Conservation (phyloP, 2,113 vertebrate species). For the Ameiurus melas region DNA sequence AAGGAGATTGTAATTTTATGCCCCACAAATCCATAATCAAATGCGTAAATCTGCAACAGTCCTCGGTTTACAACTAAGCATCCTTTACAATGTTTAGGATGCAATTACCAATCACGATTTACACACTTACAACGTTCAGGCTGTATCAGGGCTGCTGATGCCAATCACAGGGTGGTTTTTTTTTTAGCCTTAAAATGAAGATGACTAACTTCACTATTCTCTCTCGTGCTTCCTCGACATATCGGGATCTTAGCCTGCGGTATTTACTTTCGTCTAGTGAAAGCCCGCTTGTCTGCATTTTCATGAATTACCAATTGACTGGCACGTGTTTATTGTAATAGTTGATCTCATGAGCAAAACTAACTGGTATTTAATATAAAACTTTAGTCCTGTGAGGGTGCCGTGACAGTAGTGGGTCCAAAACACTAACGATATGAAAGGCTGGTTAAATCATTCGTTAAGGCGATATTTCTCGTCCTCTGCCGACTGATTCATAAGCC, state of each 20-base stretch:
- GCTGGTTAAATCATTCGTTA: not conserved
- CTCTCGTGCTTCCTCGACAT: not conserved
- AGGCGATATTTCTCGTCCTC: not conserved
- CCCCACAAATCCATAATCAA: conserved; percentile 9
- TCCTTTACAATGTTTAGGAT: not conserved
- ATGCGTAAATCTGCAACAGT: not conserved
- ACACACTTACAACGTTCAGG: not conserved
- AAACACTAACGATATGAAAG: not conserved
- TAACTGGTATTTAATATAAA: not conserved
- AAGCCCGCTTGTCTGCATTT: not conserved
- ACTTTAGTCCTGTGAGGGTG: too few relatives aligned
- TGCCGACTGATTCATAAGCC: not conserved
- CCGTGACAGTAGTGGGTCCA: not conserved
- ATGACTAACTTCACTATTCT: not conserved
- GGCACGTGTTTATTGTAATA: not conserved
- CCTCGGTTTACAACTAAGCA: not conserved
- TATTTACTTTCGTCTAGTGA: not conserved
- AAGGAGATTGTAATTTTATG: not conserved
- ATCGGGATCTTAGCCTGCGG: not conserved
- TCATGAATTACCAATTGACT: not conserved
- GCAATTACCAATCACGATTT: not conserved
- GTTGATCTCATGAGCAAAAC: not conserved
- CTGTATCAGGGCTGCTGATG: not conserved
- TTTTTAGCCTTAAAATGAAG: not conserved
- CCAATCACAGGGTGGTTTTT: not conserved